Conservation (phyloP, 2,797 vertebrate genomes). For the Fistularia commersonii region DNA sequence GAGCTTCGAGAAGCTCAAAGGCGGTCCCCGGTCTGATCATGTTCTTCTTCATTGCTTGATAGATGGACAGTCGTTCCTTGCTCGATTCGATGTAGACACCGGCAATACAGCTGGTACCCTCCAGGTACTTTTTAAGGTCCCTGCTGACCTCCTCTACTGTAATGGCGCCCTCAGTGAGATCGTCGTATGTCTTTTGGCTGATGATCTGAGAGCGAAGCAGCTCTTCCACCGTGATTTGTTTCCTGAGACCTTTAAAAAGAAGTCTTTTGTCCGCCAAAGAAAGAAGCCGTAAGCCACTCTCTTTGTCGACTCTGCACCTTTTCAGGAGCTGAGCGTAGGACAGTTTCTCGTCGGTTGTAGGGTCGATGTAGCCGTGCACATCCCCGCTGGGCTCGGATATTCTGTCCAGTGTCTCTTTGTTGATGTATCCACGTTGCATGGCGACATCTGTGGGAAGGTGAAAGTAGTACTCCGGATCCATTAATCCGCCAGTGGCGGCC, state of each 20-base stretch:
- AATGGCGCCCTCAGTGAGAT: slow-evolving; percentile 83
- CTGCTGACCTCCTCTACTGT: slow-evolving; percentile 89
- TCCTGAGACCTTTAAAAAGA: slow-evolving; percentile 91
- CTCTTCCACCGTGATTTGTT: slow-evolving; percentile 92
- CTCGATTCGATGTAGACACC: slow-evolving; percentile 90
- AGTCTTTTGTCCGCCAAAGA: slow-evolving; percentile 83
- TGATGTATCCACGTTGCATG: slow-evolving; percentile 88
- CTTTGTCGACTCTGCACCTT: slow-evolving; percentile 81
- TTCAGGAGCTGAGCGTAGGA: slow-evolving; percentile 87
- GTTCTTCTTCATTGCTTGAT: slow-evolving; percentile 98
- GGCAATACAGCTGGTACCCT: slow-evolving; percentile 93
- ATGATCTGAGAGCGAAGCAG: slow-evolving; percentile 88
- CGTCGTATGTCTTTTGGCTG: slow-evolving; percentile 83
- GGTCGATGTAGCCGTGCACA: slow-evolving; percentile 84
- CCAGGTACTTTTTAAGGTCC: slow-evolving; percentile 87
- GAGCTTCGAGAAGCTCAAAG: slow-evolving; percentile 94
- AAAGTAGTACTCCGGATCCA: slow-evolving; percentile 90
- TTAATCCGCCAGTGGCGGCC: slow-evolving; percentile 86
- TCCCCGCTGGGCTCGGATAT: slow-evolving; percentile 78
- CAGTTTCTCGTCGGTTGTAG: slow-evolving; percentile 85
- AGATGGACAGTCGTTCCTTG: slow-evolving; percentile 92
- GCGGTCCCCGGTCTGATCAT: slow-evolving; percentile 96
- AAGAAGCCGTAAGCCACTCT: slow-evolving; percentile 78
- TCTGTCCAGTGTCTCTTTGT: slow-evolving; percentile 84
- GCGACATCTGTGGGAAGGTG: slow-evolving; percentile 89